A percentile compares a stretch with the other conserved stretches of the same genome.
Conservation (phyloP, 2,113 vertebrate species). For the Theristicus caerulescens region DNA sequence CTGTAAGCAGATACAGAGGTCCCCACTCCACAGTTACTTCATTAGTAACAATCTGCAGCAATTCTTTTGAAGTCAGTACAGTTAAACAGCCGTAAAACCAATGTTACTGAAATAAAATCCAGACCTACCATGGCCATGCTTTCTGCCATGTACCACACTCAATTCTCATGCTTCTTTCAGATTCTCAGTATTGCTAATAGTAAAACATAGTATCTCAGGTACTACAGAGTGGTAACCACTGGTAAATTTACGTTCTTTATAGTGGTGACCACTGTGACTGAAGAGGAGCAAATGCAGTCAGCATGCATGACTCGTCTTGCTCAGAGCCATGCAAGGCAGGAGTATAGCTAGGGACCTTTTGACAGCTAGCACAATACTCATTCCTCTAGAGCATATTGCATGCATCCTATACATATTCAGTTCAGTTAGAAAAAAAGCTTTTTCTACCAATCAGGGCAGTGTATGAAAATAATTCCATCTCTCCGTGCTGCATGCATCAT, state of each 20-base stretch:
- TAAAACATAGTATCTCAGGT: background rate
- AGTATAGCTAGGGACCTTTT: background rate
- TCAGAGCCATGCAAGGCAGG: background rate
- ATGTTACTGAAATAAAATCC: background rate
- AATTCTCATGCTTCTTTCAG: background rate
- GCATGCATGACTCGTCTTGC: background rate
- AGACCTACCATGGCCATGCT: background rate
- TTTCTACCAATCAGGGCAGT: background rate
- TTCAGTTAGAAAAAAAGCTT: background rate
- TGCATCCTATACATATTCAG: background rate
- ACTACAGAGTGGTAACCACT: background rate
- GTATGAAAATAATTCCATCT: background rate
- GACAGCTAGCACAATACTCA: background rate
- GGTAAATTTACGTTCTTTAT: background rate
- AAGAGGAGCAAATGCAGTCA: background rate
- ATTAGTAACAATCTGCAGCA: constrained; percentile 5
- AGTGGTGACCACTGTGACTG: background rate
- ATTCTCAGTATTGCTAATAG: background rate
- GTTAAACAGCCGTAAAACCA: constrained; percentile 16
- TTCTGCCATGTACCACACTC: background rate
- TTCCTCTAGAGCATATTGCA: background rate
- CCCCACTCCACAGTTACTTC: background rate
- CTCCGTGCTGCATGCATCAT: background rate
- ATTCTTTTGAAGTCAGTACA: background rate
- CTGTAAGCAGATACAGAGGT: background rate